Evolutionary conservation across 2,797 vertebrate genomes (phyloP).

Genomic region (Cottoperca gobio): DNA sequence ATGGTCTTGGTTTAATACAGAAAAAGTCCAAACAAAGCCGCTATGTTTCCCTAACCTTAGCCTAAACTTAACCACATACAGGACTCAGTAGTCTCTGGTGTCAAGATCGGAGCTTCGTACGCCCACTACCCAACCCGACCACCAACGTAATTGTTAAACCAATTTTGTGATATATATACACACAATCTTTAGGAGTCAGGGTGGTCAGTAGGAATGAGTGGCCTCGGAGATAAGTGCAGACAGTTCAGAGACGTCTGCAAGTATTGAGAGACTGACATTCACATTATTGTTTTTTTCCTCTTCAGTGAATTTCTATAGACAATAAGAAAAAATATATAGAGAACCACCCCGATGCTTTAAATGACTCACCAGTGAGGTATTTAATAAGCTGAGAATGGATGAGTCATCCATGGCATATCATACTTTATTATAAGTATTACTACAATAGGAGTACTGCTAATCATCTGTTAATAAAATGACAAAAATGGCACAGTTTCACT

Average conservation of each 20-base stretch:
- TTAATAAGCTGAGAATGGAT: neutral
- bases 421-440: conserved; percentile 1
- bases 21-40: neutral
- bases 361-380: neutral
- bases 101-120: neutral
- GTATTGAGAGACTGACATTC: neutral
- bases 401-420: neutral
- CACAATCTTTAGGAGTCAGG: neutral
- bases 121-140: neutral
- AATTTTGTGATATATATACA: neutral
- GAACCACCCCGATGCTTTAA: neutral
- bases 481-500: conserved; percentile 12
- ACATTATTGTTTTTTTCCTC: neutral
- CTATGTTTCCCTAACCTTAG: neutral
- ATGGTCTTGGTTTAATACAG: neutral
- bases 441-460: conserved; percentile 2
- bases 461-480: conserved; percentile 14
- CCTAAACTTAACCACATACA: neutral
- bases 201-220: neutral
- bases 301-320: conserved; percentile 18
- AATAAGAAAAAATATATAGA: neutral
- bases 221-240: conserved; percentile 1
- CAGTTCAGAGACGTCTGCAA: neutral
- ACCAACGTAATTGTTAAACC: neutral
- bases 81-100: neutral